Conservation (phyloP, 2,113 vertebrate genomes). For the Hymenochirus boettgeri region DNA sequence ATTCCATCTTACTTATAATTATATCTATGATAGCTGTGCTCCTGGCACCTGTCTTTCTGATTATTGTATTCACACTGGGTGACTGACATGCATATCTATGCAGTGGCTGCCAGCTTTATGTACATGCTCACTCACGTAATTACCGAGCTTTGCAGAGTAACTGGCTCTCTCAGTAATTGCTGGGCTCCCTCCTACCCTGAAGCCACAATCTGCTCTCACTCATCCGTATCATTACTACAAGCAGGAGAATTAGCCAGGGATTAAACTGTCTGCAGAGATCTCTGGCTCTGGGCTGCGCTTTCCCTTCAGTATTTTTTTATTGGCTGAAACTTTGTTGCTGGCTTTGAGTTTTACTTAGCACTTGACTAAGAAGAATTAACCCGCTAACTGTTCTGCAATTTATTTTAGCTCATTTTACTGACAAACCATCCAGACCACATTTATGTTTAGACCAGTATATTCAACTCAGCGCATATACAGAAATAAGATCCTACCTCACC, state of each 20-base stretch:
- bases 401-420: background rate
- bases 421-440: background rate
- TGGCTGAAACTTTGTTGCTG: constrained; percentile 39
- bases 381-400: constrained; percentile 28
- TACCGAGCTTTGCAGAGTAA: background rate
- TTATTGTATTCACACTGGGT: too few species aligned
- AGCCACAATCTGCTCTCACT: constrained; percentile 54
- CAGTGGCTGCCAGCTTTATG: background rate
- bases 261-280: constrained; percentile 16
- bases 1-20: too few species aligned
- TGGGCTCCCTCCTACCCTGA: constrained; percentile 17
- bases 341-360: constrained; percentile 41
- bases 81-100: too few species aligned
- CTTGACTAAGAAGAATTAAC: constrained; percentile 42
- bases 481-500: too few species aligned
- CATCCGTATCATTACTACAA: constrained; percentile 50
- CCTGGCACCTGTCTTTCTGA: too few species aligned
- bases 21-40: too few species aligned
- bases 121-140: constrained; percentile 18
- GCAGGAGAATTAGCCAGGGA: constrained; percentile 38
- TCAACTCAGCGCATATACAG: too few species aligned
- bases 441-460: too few species aligned
- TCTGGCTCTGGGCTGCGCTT: background rate
- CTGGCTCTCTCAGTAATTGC: constrained; percentile 7
- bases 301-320: constrained; percentile 26